Evolutionary conservation across 2,797 vertebrate species (phyloP).

Genomic region (Dromococcyx pavoninus): DNA sequence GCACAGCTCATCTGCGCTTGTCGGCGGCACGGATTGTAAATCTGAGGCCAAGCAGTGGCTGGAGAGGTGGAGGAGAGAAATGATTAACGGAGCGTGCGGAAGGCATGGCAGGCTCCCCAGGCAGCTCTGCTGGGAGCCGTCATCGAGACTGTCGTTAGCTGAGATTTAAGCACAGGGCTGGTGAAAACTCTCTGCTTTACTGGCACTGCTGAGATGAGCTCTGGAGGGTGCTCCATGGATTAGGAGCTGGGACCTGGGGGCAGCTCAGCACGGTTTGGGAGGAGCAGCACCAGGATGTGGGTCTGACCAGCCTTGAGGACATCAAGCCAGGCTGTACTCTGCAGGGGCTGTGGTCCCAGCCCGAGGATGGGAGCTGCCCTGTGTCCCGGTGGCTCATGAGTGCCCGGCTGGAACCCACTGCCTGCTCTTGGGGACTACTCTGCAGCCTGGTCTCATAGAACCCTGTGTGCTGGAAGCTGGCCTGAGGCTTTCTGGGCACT

Average conservation of each 20-base stretch:
- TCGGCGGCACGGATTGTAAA: accelerated
- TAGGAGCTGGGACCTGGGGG: neutral
- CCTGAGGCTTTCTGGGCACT: accelerated
- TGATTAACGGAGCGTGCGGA: neutral
- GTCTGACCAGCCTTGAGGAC: neutral
- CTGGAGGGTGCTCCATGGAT: neutral
- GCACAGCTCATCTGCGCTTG: accelerated
- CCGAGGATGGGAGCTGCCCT: accelerated
- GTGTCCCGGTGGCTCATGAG: accelerated
- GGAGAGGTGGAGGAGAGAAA: neutral
- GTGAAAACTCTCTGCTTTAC: neutral
- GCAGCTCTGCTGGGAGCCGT: neutral
- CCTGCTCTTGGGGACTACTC: accelerated
- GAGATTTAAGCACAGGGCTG: neutral
- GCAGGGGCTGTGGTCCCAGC: neutral
- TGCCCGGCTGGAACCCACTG: neutral
- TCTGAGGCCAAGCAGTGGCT: neutral
- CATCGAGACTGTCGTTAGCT: accelerated
- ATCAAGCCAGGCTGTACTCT: neutral
- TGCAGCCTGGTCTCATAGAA: accelerated
- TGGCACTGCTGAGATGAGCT: neutral
- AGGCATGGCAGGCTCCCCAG: neutral
- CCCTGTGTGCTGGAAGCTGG: neutral
- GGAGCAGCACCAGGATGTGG: neutral
- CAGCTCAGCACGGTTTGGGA: neutral